Evolutionary conservation across 2,888 invertebrate genomes (phyloP).

Genomic region (Himalopsyche kuldschensis): DNA sequence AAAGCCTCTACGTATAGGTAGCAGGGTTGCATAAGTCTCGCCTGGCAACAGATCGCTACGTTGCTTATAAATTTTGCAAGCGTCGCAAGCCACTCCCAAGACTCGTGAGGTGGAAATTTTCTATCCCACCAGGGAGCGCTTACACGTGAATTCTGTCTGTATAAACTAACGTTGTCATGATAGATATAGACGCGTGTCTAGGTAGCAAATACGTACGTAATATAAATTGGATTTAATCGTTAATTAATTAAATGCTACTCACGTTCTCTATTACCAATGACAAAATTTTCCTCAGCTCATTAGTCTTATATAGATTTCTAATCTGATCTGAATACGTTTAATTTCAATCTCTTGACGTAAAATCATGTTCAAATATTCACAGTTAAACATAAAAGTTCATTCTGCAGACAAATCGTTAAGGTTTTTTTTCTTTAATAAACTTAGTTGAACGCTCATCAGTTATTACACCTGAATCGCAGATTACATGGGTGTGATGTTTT

Average conservation of each 20-base stretch:
- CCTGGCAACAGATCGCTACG: slow-evolving; percentile 24
- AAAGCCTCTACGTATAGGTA: background rate
- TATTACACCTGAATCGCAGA: too few relatives aligned
- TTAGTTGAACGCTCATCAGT: too few relatives aligned
- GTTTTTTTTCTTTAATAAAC: too few relatives aligned
- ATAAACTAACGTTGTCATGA: background rate
- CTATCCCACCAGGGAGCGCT: background rate
- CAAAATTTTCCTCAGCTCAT: too few relatives aligned
- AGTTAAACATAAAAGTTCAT: too few relatives aligned
- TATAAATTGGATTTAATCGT: background rate
- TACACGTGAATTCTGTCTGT: background rate
- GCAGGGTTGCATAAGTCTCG: slow-evolving; percentile 21
- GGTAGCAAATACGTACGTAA: background rate
- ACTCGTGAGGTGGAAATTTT: background rate
- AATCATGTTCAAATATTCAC: too few relatives aligned
- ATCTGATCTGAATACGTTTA: too few relatives aligned
- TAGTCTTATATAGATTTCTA: too few relatives aligned
- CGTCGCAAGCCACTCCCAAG: background rate
- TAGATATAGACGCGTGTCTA: background rate
- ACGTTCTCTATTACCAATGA: too few relatives aligned
- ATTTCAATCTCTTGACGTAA: too few relatives aligned
- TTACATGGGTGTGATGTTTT: too few relatives aligned
- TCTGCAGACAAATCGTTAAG: too few relatives aligned
- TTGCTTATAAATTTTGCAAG: slow-evolving; percentile 17
- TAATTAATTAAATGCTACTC: background rate